Conservation (phyloP, 2,113 vertebrate species). For the Glaucidium brasilianum region DNA sequence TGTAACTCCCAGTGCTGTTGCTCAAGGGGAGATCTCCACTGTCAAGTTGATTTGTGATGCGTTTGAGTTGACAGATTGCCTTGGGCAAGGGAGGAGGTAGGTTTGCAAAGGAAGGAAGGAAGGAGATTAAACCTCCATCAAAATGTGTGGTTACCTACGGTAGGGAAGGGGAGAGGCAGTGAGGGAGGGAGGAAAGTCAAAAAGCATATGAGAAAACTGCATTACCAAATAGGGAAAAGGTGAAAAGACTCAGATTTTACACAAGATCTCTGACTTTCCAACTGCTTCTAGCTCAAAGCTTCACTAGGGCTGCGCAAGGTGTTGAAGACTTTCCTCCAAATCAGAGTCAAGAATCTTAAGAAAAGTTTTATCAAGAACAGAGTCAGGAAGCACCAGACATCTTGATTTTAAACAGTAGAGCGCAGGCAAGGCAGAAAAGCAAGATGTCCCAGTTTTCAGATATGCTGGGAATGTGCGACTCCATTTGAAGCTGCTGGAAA, state of each 20-base stretch:
- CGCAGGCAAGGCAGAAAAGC: neutral
- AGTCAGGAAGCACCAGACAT: neutral
- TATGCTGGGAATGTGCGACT: neutral
- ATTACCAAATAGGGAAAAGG: constrained; percentile 4
- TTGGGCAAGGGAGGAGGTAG: constrained; percentile 31
- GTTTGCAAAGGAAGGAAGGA: constrained; percentile 63
- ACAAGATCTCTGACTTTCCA: neutral
- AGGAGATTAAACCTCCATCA: constrained; percentile 59
- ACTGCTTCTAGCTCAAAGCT: neutral
- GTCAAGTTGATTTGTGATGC: constrained; percentile 53
- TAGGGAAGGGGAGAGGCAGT: neutral
- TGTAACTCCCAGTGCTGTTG: neutral
- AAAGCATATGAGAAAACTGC: neutral
- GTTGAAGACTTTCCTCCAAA: neutral
- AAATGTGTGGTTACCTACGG: constrained; percentile 20
- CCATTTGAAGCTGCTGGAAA: neutral
- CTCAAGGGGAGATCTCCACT: constrained; percentile 47
- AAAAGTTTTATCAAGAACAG: neutral
- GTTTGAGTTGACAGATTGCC: constrained; percentile 3
- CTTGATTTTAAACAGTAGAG: neutral
- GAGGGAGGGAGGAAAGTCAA: neutral
- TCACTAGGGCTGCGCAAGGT: neutral
- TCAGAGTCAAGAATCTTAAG: neutral
- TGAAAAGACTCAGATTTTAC: neutral
- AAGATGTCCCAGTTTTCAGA: neutral